Evolutionary conservation across 2,797 vertebrate species (phyloP).

Genomic region (Sebastes vulpes): DNA sequence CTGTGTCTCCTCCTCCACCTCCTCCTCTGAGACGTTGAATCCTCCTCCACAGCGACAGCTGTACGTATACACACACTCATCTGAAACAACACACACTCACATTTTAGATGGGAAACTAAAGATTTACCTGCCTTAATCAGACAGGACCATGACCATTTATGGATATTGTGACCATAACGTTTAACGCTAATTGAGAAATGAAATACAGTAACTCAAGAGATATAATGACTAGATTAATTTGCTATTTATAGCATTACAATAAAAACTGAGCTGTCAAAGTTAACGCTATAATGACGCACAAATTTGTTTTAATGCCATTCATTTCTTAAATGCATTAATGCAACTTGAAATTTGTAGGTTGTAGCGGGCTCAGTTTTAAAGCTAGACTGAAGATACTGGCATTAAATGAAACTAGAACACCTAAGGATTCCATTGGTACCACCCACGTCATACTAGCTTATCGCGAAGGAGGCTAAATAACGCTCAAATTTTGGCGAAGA

Average conservation of each 20-base stretch:
- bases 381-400: no score
- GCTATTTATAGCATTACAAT: background rate
- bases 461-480: no score
- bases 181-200: background rate
- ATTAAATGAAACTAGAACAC: no score
- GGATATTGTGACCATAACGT: background rate
- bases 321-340: no score
- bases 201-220: background rate
- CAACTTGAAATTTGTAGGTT: no score
- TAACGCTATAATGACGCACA: no score
- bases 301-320: no score
- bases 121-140: background rate
- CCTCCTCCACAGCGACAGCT: constrained; percentile 84
- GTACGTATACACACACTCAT: constrained; percentile 60
- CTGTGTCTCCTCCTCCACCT: constrained; percentile 52
- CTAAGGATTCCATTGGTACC: no score
- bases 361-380: no score
- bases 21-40: constrained; percentile 70
- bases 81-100: constrained; percentile 59
- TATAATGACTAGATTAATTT: background rate
- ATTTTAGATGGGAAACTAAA: background rate
- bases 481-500: no score
- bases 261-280: background rate
- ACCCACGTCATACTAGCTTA: no score
- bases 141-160: background rate